Percentiles rank a stretch among this genome's conserved stretches.
Conservation (phyloP, 1,140 invertebrate genomes). For the Lasioglossum albipes region DNA sequence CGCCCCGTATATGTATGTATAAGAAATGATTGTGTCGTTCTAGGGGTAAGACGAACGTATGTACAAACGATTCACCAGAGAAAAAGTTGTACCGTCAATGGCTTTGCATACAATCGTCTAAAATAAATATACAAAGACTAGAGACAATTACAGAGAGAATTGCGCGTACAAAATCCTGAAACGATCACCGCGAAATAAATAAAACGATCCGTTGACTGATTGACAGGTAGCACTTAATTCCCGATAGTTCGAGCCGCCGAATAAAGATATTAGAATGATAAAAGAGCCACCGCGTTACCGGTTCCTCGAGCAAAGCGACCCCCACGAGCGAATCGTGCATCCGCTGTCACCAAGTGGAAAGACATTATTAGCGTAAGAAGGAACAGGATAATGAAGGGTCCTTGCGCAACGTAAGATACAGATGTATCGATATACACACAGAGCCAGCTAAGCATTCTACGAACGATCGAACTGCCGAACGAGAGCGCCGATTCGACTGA, state of each 20-base stretch:
- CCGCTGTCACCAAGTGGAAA: conserved; percentile 68
- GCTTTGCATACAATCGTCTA: conserved; percentile 9
- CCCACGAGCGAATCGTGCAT: conserved; percentile 68
- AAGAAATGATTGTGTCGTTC: no score
- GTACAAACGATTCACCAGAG: not conserved
- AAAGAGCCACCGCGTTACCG: conserved; percentile 66
- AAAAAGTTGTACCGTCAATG: not conserved
- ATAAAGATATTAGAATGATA: conserved; percentile 61
- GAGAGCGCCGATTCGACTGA: conserved; percentile 9
- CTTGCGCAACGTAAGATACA: conserved; percentile 61
- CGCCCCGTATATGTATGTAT: no score
- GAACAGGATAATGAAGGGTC: conserved; percentile 46
- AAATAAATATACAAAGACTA: conserved; percentile 8
- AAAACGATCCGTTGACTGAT: not conserved
- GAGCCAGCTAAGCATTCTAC: conserved; percentile 77
- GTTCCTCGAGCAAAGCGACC: conserved; percentile 66
- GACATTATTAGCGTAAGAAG: conserved; percentile 65
- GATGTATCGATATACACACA: conserved; percentile 75
- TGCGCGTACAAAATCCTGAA: not conserved
- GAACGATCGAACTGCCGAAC: conserved; percentile 69
- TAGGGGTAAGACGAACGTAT: not conserved
- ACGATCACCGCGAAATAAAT: not conserved
- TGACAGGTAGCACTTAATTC: conserved; percentile 51
- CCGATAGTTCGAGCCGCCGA: conserved; percentile 41
- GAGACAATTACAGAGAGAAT: conserved; percentile 8